Percentiles rank a stretch among this genome's conserved stretches.
Evolutionary conservation across 2,797 vertebrate genomes (phyloP).

Genomic region (Cyprinella venusta): DNA sequence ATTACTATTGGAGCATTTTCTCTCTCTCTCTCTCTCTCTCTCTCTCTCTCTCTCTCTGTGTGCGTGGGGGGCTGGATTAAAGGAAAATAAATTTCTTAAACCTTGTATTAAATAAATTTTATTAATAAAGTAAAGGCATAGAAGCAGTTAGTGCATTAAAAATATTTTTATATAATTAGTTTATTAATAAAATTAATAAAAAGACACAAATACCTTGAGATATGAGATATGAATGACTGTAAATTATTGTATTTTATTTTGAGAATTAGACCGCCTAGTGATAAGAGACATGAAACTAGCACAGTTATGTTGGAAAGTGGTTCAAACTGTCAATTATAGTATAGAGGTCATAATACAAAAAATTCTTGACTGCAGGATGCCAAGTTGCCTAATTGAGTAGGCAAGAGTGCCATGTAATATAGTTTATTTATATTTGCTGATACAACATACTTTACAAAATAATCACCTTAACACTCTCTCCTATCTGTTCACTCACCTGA

Average conservation of each 20-base stretch:
- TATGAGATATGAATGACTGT: not conserved
- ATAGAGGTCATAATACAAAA: not conserved
- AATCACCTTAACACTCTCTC: not conserved
- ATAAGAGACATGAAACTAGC: not conserved
- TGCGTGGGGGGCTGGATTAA: too few species aligned
- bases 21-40: too few species aligned
- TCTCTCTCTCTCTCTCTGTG: too few species aligned
- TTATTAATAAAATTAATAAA: too few species aligned
- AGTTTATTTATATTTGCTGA: not conserved
- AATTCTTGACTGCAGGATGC: not conserved
- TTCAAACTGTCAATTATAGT: not conserved
- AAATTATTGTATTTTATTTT: not conserved
- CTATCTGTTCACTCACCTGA: constrained; percentile 61
- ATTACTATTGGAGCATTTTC: too few species aligned
- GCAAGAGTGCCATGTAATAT: not conserved
- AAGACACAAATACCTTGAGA: too few species aligned
- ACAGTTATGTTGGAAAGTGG: constrained; percentile 1
- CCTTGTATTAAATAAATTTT: too few species aligned
- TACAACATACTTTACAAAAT: not conserved
- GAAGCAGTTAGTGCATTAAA: too few species aligned
- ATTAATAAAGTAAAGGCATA: too few species aligned
- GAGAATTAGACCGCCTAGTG: not conserved
- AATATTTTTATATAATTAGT: too few species aligned
- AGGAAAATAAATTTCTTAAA: too few species aligned
- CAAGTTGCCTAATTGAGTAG: not conserved